Evolutionary conservation across 2,888 invertebrate genomes (phyloP), one percentile per base, ranked within the genome.

Genomic region (Gastrophysa polygoni): DNA sequence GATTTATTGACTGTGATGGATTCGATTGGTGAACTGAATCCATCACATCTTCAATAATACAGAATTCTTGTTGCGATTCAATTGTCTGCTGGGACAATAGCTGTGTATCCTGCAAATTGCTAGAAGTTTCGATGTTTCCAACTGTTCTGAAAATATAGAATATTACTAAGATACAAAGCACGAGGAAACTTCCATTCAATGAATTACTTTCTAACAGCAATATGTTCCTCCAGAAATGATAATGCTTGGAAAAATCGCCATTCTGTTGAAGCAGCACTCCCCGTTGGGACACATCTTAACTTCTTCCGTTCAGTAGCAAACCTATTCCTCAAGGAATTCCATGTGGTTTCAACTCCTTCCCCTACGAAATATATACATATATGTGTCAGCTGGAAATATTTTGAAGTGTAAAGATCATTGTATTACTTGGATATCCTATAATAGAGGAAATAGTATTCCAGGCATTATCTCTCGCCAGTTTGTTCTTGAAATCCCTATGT

Each of bases 161-260:
- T 38, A 6, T 20, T 43, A 16, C 17, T 14, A 20, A 20, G 48
- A 48, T 24, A 48, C 10, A 7, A n/a, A 20, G n/a, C 1, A 32
- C 29, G n/a, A n/a, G n/a, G n/a, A n/a, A n/a, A n/a, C n/a, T n/a
- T n/a, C n/a, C n/a, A n/a, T 2, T 24, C 20, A 21, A 48, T 48
- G 20, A 48, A 48, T 20, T 34, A 43, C 38, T 32, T 38, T 20
- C 38, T 38, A 2, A 52, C 38, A 38, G 38, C 38, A 6, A 52
- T 18, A 38, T 52, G 52, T 8, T 52, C 38, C 38, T 52, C 52
- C 34, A 52, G 32, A 21, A 38, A 38, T 0, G 52, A 32, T 4
- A 52, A 21, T 48, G 6, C 1, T 6, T 48, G 8, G 16, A 21
- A 48, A 18, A 10, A 48, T 11, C 47, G 47, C 47, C 47, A 48